These are phyloP conservation scores for Galerucella pusilla DNA, from an alignment of 2,888 invertebrate species.

Conservation along the genomic window DNA sequence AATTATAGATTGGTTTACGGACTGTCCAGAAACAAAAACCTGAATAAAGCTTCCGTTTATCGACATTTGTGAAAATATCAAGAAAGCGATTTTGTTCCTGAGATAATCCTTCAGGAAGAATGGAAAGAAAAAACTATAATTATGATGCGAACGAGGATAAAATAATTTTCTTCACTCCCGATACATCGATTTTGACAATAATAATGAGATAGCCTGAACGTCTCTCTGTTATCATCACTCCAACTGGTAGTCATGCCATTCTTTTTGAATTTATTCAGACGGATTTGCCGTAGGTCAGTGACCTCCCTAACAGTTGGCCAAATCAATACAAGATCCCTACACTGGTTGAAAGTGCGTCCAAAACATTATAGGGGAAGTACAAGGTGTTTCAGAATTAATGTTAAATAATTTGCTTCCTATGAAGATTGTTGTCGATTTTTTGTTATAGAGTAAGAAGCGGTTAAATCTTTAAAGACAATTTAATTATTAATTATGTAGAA, in stretches of 20 bases:
- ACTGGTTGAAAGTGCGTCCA: constrained; percentile 35
- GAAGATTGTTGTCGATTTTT: constrained; percentile 16
- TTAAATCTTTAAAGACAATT: neutral
- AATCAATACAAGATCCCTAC: constrained; percentile 54
- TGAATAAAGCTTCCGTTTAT: too few relatives aligned
- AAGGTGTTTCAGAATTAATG: constrained; percentile 29
- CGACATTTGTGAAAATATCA: too few relatives aligned
- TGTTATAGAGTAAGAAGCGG: neutral
- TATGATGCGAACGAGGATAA: too few relatives aligned
- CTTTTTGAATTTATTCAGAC: constrained; percentile 58
- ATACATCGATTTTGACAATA: constrained; percentile 1
- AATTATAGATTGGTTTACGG: too few relatives aligned
- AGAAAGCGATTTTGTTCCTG: too few relatives aligned
- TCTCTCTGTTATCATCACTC: constrained; percentile 33
- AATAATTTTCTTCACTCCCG: neutral
- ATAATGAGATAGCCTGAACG: constrained; percentile 17
- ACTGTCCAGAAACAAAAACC: too few relatives aligned
- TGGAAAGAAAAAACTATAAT: too few relatives aligned
- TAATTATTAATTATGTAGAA: too few relatives aligned
- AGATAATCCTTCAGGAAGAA: too few relatives aligned
- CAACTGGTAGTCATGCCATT: constrained; percentile 52
- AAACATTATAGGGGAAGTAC: constrained; percentile 35
- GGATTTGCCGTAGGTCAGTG: constrained; percentile 59
- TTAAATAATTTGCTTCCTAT: constrained; percentile 24
- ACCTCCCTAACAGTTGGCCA: constrained; percentile 55